Evolutionary conservation across 2,797 vertebrate species (phyloP).

Genomic region (Mionectes olivaceus): DNA sequence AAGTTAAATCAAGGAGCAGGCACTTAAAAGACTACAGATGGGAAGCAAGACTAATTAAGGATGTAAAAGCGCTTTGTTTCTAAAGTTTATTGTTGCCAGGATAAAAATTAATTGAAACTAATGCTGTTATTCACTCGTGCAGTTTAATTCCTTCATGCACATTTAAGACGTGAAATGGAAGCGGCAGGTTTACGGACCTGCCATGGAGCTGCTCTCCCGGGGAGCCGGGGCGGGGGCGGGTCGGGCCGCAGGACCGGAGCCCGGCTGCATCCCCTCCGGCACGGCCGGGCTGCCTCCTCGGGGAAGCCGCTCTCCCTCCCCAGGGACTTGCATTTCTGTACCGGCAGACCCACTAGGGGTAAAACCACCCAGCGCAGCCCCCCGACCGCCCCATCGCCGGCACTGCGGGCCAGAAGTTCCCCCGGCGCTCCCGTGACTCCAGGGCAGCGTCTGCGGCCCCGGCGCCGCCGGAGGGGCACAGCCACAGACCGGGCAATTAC

Average conservation of each 20-base stretch:
- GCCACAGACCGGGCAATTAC: neutral
- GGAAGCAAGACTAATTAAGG: conserved; percentile 82
- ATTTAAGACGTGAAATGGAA: conserved; percentile 55
- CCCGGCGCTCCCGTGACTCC: neutral
- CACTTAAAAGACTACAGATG: conserved; percentile 81
- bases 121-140: conserved; percentile 79
- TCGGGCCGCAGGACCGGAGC: neutral
- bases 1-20: conserved; percentile 80
- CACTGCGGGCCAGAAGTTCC: neutral
- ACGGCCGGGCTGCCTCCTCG: neutral
- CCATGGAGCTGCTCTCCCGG: conserved; percentile 8
- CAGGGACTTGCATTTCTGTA: fast-evolving
- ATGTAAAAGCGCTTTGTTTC: conserved; percentile 84
- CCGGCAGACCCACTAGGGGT: neutral
- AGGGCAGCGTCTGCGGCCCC: neutral
- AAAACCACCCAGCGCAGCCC: neutral
- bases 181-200: conserved; percentile 66
- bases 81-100: conserved; percentile 84
- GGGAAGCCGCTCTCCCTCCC: neutral
- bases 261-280: neutral
- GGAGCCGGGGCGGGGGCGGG: neutral
- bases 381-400: neutral
- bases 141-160: conserved; percentile 81
- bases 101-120: conserved; percentile 83
- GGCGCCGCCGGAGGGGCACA: neutral